Percentiles rank a stretch among this genome's conserved stretches.
Evolutionary conservation across 1,140 invertebrate species (phyloP).

Genomic region (Procambarus clarkii): DNA sequence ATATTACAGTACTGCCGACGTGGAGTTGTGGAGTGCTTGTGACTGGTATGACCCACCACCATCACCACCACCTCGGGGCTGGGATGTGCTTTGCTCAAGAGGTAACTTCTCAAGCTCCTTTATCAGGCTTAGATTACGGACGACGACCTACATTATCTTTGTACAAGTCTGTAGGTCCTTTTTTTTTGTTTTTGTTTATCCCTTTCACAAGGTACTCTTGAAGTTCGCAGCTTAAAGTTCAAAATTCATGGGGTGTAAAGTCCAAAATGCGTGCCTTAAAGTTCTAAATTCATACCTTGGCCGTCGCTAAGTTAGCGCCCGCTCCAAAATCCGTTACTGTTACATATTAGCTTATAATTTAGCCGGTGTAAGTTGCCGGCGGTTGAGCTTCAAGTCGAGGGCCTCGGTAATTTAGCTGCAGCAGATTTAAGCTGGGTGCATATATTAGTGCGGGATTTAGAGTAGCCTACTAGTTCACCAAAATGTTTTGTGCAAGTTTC

Average conservation of each 20-base stretch:
- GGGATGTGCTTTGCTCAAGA: not conserved
- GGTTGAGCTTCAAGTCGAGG: not conserved
- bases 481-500: not conserved
- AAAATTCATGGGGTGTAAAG: not conserved
- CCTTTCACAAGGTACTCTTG: not conserved
- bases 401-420: not conserved
- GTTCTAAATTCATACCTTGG: not conserved
- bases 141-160: not conserved
- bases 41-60: no score
- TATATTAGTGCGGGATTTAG: not conserved
- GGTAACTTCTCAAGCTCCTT: not conserved
- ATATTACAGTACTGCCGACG: no score
- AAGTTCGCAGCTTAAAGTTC: no score
- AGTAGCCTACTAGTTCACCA: not conserved
- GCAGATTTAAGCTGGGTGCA: not conserved
- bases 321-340: not conserved
- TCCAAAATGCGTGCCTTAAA: not conserved
- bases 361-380: not conserved
- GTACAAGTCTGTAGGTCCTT: not conserved
- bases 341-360: slow-evolving; percentile 1
- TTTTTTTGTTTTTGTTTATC: not conserved
- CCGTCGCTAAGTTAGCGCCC: not conserved
- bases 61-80: no score
- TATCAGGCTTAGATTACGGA: not conserved
- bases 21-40: no score